Evolutionary conservation across 2,113 vertebrate genomes (phyloP), one percentile per base, ranked within the genome.

Genomic region (Pterocles gutturalis): DNA sequence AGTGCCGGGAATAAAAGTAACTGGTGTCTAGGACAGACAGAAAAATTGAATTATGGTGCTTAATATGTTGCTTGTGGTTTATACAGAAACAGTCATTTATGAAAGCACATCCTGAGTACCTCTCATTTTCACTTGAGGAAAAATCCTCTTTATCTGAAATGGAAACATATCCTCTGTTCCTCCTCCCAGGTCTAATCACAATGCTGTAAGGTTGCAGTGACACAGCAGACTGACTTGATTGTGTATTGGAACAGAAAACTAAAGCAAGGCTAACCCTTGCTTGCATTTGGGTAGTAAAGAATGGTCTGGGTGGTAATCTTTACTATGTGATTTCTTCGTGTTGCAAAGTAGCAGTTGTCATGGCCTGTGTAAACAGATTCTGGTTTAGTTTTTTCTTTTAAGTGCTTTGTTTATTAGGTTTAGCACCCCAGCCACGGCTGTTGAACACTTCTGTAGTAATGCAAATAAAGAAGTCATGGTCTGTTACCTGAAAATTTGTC

Each of bases 1-100:
- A 71, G 83, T 62, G 93, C 55, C 0, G 0, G 45, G 38, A 71
- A 67, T 71, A 67, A 66, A 82, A 87, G 77, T 41, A 57, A 9
- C 83, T 94, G 89, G 65, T 93, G 77, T 95, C 61, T 89, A 76
- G 61, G 48, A 25, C 89, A 95, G 93, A 93, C 89, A 91, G 72
- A 82, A 82, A 75, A 96, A 96, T 91, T 82, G 15, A 85, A 79
- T 97, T 97, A 96, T 36, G 26, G 20, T 87, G 41, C 87, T 89
- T 96, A 94, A 96, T 91, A 92, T 21, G 55, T 81, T 94, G 41
- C 51, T 91, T 78, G 87, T 92, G 80, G 69, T 78, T 91, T 84
- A 64, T 89, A 65, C 81, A 91, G 93, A 82, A 87, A 36, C 26
- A 87, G 33, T 80, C 83, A 83, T 83, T 92, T 70, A 46, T 66